A percentile compares a stretch with the other conserved stretches of the same genome.
phyloP scores from a whole-genome alignment of 2,113 vertebrate genomes.

The Tursiops truncatus region DNA sequence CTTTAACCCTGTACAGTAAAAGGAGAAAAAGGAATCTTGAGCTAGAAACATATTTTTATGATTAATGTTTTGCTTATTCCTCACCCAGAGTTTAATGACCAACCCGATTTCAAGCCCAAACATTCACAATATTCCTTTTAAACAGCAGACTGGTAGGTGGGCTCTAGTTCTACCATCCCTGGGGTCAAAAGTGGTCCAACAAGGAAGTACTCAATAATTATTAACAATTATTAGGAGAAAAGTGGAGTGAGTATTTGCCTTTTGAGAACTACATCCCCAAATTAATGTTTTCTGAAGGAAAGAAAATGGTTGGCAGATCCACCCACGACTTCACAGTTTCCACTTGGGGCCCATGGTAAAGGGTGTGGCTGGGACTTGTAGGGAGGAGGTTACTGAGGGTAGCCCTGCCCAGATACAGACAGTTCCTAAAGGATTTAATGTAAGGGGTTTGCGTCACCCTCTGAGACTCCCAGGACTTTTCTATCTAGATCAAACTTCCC shows the following conservation, averaged over 20 bases:
- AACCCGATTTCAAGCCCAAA: neutral
- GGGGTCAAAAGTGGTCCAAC: neutral
- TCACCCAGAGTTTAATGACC: neutral
- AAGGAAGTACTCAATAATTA: neutral
- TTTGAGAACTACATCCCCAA: neutral
- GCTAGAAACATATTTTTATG: neutral
- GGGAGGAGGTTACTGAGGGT: neutral
- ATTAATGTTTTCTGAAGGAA: neutral
- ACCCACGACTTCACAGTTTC: too few relatives aligned
- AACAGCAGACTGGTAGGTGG: rapidly evolving
- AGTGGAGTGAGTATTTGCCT: neutral
- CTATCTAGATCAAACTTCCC: too few relatives aligned
- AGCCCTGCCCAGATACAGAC: rapidly evolving
- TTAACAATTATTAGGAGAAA: neutral
- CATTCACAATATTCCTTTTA: neutral
- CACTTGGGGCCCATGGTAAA: neutral
- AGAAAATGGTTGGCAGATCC: neutral
- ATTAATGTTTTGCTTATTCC: neutral
- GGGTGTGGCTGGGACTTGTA: rapidly evolving
- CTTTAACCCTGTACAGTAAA: neutral
- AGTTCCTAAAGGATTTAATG: neutral
- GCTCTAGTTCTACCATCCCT: neutral
- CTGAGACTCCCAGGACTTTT: neutral
- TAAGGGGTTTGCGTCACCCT: rapidly evolving
- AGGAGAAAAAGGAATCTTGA: neutral